Base-by-base conservation (phyloP, 2,113 vertebrate species). In the Coracopsis vasa region DNA sequence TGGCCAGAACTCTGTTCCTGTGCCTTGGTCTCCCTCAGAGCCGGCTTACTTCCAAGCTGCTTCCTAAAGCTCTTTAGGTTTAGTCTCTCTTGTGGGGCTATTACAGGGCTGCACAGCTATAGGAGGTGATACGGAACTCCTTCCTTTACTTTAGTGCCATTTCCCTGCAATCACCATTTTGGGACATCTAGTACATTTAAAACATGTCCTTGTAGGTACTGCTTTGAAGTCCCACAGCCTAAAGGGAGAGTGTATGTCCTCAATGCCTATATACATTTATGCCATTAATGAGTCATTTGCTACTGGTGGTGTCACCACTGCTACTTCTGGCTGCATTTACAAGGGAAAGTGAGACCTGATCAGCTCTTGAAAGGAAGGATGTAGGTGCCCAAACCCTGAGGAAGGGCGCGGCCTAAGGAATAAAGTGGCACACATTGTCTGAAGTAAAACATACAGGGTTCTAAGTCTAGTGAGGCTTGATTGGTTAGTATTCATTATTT, bases 81-180 rank as follows among this genome's bases (percentile, higher is more conserved):
- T 67, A 4, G 17, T 29, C 6, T 47, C 23, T 60, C 3, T 60
- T 23, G 1, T 0, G 3, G 35, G 35, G 39, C 51, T 65, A n/a
- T 64, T 62, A 16, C 0, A 62, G 48, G 54, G 64, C 80, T 84
- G 50, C 39, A 48, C 13, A 89, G 39, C 31, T 79, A 2, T 2
- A 51, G 50, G 29, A 66, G 10, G 24, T 20, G 39, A 61, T 3
- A 28, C n/a, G 33, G 27, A 82, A 56, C 56, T 88, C 39, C 58
- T 66, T 86, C 78, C 54, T 25, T 72, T 79, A 5, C 12, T 56
- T 85, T 10, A 33, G 47, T 86, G 51, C 70, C 4, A 19, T 71
- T 81, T 81, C 65, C 56, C 73, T 72, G 66, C 44, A 67, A 35
- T 69, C 37, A 35, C 47, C 29, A 3, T 47, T 50, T 50, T 23